Evolutionary conservation across 2,113 vertebrate species (phyloP).

Genomic region (Tachuris rubrigastra): DNA sequence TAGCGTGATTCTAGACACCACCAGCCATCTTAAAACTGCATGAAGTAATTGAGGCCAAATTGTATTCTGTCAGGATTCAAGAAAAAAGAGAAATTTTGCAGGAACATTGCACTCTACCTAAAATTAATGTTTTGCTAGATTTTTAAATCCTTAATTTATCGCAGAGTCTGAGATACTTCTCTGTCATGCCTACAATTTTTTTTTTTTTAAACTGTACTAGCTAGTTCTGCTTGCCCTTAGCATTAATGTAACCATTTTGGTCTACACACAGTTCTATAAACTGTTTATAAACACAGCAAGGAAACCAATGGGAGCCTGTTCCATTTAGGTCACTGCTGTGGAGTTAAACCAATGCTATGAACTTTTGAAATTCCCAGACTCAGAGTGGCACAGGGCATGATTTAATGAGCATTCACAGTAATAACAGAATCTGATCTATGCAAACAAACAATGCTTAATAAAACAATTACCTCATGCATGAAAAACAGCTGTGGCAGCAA

Average conservation of each 20-base stretch:
- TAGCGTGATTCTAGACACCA: background rate
- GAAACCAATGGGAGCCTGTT: background rate
- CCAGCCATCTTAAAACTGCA: background rate
- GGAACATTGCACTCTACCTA: background rate
- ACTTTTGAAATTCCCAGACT: background rate
- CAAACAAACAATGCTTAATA: conserved; percentile 45
- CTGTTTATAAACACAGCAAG: background rate
- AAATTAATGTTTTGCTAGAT: background rate
- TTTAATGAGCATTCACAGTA: background rate
- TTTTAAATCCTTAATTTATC: background rate
- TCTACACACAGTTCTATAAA: background rate
- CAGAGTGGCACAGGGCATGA: background rate
- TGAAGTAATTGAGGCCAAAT: background rate
- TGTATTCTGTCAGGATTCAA: background rate
- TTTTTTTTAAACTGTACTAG: background rate
- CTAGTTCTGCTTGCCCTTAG: background rate
- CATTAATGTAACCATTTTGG: background rate
- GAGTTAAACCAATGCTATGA: background rate
- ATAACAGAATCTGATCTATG: background rate
- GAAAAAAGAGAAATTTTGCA: background rate
- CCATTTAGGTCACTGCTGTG: background rate
- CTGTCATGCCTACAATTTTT: background rate
- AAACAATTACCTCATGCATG: conserved; percentile 34
- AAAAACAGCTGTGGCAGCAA: conserved; percentile 33
- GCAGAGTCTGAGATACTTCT: background rate